These are phyloP conservation scores for Baccha elongata DNA, from an alignment of 2,888 invertebrate genomes.

Conservation along the genomic window DNA sequence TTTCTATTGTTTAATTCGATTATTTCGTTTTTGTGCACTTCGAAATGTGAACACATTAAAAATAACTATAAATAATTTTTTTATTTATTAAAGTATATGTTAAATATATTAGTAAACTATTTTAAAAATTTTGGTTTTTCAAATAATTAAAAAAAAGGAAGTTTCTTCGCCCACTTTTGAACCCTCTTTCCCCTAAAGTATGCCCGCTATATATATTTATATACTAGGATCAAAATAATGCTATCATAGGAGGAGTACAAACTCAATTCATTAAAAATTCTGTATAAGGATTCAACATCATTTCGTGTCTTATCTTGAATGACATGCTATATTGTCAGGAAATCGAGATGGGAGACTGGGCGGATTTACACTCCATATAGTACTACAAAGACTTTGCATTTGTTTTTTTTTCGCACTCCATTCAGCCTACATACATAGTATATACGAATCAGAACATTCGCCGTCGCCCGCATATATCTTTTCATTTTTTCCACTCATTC, in stretches of 20 bases:
- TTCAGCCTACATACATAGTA: constrained; percentile 19
- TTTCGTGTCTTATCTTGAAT: constrained; percentile 73
- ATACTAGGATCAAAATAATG: constrained; percentile 27
- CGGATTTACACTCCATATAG: constrained; percentile 40
- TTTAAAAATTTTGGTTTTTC: no score
- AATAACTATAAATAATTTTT: no score
- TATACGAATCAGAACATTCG: constrained; percentile 9
- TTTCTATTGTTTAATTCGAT: no score
- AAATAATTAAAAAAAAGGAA: no score
- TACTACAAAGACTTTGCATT: constrained; percentile 32
- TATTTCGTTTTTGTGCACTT: no score
- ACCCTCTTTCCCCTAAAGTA: neutral
- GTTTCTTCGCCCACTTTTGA: neutral
- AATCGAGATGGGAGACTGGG: constrained; percentile 62
- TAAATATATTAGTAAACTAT: no score
- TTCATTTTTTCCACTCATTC: constrained; percentile 19
- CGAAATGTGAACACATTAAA: no score
- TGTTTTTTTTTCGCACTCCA: constrained; percentile 24
- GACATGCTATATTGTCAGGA: constrained; percentile 70
- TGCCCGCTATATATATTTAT: neutral
- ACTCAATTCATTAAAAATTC: constrained; percentile 74
- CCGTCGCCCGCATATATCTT: constrained; percentile 24
- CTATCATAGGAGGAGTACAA: constrained; percentile 47
- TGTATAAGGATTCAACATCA: constrained; percentile 68
- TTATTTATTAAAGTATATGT: no score